Evolutionary conservation across 2,888 invertebrate species (phyloP).

Genomic region (Ichneumon xanthorius): DNA sequence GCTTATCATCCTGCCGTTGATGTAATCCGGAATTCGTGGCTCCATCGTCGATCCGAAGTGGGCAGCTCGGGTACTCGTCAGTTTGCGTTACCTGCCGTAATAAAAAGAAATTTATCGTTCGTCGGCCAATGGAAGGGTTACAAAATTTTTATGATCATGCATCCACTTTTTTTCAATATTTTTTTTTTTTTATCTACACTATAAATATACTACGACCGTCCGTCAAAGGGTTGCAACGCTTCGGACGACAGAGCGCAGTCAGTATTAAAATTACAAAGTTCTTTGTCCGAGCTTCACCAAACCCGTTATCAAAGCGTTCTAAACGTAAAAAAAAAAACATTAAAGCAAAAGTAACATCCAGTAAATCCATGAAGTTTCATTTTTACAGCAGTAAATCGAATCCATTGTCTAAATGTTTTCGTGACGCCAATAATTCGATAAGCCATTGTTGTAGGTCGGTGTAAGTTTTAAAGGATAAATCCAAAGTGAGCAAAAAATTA

Average conservation of each 20-base stretch:
- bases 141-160: no score
- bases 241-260: background rate
- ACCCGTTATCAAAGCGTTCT: background rate
- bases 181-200: no score
- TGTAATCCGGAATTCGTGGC: slow-evolving; percentile 2
- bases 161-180: no score
- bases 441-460: no score
- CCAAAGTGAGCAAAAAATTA: background rate
- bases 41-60: slow-evolving; percentile 28
- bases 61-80: background rate
- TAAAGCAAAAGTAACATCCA: background rate
- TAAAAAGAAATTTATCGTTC: background rate
- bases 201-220: background rate
- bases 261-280: background rate
- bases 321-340: background rate
- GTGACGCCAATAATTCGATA: no score
- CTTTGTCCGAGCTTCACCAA: background rate
- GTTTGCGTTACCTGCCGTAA: slow-evolving; percentile 27
- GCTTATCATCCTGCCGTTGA: background rate
- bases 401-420: background rate
- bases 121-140: no score
- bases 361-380: background rate
- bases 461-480: no score
- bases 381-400: background rate
- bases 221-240: background rate